Conservation (phyloP, 2,797 vertebrate genomes). For the Garrulus glandarius region DNA sequence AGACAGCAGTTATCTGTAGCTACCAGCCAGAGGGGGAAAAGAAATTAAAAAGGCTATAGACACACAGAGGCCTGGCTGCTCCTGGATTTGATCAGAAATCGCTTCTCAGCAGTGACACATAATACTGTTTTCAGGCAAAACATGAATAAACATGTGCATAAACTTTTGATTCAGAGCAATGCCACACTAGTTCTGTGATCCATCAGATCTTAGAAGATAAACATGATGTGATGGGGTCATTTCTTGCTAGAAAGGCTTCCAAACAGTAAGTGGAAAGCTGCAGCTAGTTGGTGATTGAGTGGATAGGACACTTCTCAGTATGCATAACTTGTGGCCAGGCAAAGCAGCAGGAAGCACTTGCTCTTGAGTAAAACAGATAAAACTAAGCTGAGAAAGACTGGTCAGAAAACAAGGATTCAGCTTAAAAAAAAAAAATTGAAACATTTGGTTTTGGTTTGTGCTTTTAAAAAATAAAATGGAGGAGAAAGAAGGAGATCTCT, state of each 20-base stretch:
- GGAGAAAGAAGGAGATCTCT: neutral
- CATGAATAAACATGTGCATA: neutral
- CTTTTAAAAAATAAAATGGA: neutral
- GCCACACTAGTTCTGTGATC: neutral
- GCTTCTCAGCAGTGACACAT: neutral
- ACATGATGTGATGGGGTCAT: neutral
- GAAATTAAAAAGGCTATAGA: neutral
- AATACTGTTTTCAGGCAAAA: neutral
- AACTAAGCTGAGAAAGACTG: neutral
- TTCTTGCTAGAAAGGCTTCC: neutral
- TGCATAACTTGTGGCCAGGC: neutral
- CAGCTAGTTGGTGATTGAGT: neutral
- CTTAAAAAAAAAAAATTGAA: rapidly evolving
- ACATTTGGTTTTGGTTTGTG: neutral
- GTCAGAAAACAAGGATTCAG: neutral
- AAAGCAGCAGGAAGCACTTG: neutral
- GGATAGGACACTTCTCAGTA: neutral
- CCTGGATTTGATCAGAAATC: neutral
- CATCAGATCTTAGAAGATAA: neutral
- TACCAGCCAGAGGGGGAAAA: neutral
- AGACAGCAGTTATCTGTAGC: neutral
- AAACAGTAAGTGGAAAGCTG: neutral
- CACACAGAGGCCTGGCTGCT: neutral
- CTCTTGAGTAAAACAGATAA: neutral
- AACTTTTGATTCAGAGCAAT: neutral